Conservation (phyloP, 2,797 vertebrate species). For the Loriculus beryllinus region DNA sequence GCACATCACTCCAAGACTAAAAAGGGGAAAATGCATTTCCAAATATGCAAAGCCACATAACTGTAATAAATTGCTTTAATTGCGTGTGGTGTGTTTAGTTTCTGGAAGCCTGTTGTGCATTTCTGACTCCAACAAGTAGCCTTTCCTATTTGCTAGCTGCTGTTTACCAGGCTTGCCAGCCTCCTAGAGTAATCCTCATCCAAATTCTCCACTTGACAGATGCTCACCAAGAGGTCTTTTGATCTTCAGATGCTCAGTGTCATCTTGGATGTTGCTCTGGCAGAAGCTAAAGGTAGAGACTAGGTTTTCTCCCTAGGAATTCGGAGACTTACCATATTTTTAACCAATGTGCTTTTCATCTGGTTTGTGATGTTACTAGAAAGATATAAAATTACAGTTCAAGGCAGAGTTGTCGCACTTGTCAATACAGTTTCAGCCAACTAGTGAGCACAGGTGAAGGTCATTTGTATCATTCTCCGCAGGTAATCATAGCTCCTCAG, state of each 20-base stretch:
- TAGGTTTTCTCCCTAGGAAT: background rate
- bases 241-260: background rate
- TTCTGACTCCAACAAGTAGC: background rate
- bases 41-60: background rate
- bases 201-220: background rate
- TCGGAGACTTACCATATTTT: background rate
- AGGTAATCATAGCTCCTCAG: background rate
- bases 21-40: background rate
- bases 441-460: background rate
- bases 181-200: background rate
- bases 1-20: background rate
- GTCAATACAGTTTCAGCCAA: background rate
- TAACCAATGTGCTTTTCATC: background rate
- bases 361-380: background rate
- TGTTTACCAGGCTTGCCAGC: background rate
- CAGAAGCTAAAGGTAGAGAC: background rate
- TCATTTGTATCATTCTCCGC: background rate
- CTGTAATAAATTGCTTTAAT: conserved; percentile 44
- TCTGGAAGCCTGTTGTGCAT: background rate
- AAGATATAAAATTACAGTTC: background rate
- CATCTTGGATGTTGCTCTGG: background rate
- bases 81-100: background rate
- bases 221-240: background rate
- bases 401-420: background rate
- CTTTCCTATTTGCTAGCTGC: conserved; percentile 14